Conservation (phyloP, 2,797 vertebrate genomes). For the Poliocrania exsul region DNA sequence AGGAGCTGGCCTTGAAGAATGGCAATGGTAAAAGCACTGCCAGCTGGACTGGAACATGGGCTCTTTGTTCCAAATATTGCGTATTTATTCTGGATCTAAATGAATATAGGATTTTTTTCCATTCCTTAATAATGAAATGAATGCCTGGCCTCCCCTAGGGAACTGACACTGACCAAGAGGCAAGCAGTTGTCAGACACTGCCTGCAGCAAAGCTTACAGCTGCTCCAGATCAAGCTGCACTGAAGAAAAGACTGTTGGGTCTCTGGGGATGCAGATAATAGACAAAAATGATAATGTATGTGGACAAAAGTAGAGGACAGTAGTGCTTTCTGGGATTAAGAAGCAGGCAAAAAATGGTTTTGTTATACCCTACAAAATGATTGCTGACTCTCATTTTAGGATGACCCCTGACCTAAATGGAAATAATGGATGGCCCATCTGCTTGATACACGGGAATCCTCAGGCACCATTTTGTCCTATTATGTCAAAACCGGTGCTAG, state of each 20-base stretch:
- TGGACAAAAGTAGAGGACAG: conserved; percentile 62
- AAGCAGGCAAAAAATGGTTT: conserved; percentile 22
- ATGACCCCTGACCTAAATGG: conserved; percentile 24
- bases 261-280: conserved; percentile 48
- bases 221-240: conserved; percentile 32
- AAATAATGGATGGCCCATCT: conserved; percentile 55
- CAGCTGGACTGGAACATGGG: conserved; percentile 56
- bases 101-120: conserved; percentile 54
- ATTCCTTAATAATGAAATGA: conserved; percentile 49
- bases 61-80: conserved; percentile 55
- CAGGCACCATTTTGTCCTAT: conserved; percentile 36
- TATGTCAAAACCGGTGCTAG: conserved; percentile 38
- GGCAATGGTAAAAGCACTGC: conserved; percentile 40
- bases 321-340: conserved; percentile 59
- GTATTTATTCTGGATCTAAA: conserved; percentile 60
- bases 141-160: conserved; percentile 26
- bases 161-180: conserved; percentile 53
- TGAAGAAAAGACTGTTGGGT: conserved; percentile 59
- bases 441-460: conserved; percentile 40
- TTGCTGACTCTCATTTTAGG: conserved; percentile 40
- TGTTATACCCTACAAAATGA: conserved; percentile 33
- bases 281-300: conserved; percentile 64
- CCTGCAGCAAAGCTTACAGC: conserved; percentile 64
- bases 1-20: conserved; percentile 39
- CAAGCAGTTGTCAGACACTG: conserved; percentile 67